Evolutionary conservation across 2,888 invertebrate genomes (phyloP), one percentile per base, ranked within the genome.

Genomic region (Phyllotreta cruciferae): DNA sequence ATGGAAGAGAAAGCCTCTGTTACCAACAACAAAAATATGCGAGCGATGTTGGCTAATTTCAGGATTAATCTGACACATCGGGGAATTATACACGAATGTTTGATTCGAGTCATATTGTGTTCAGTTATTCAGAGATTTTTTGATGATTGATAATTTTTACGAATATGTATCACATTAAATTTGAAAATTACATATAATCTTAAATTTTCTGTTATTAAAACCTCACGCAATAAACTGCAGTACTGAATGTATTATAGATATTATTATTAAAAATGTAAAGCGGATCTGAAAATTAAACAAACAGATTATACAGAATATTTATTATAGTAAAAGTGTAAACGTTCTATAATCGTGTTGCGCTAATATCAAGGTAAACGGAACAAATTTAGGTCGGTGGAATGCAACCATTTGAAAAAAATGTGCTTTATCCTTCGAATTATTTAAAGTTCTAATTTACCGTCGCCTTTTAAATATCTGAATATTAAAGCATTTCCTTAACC

Each of bases 1-100:
- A 71, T 71, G 65, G 71, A 69, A 67, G 69, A 71, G 71, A 71
- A 71, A 71, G 70, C 69, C 67, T 60, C 68, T 58, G 67, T 67
- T 69, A 65, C 65, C 62, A 67, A 71, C 69, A 67, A 57, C 61
- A 63, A 45, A 64, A 66, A 55, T 64, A 60, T 61, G 65, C 56
- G 35, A 58, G 58, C 65, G 34, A n/a, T 38, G 49, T 57, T 57
- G 49, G 41, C 49, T n/a, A 36, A 9, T 53, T 24, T 24, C 24
- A 24, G 24, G 24, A 24, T 24, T 24, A 24, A 3, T 24, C 24
- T 24, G 24, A 24, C 24, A 24, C 4, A 4, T 24, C 24, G 2
- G 4, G 24, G 24, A 24, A 24, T 24, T 24, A 24, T 24, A 4
- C 24, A n/a, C n/a, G n/a, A n/a, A n/a, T n/a, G 24, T 24, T 24